These are phyloP conservation scores for Thaumetopoea pityocampa DNA, from an alignment of 1,140 invertebrate species.

Conservation along the genomic window DNA sequence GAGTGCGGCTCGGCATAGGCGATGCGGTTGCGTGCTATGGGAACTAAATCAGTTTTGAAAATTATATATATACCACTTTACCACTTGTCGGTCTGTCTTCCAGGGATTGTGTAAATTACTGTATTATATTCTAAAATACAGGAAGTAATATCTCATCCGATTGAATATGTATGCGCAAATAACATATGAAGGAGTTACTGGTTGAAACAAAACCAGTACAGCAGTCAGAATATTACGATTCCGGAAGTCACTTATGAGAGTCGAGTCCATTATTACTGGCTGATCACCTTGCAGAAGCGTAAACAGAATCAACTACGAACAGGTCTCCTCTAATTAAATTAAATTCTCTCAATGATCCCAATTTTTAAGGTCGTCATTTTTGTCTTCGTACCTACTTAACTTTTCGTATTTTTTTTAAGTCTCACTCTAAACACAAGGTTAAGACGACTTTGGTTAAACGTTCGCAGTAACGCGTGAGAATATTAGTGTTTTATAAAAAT, in stretches of 20 bases:
- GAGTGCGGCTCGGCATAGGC: slow-evolving; percentile 43
- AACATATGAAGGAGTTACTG: no score
- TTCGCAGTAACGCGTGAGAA: slow-evolving; percentile 57
- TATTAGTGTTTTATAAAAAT: slow-evolving; percentile 44
- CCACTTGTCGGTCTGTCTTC: slow-evolving; percentile 12
- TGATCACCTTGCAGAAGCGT: slow-evolving; percentile 27
- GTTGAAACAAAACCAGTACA: no score
- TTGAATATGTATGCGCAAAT: no score
- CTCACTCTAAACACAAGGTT: slow-evolving; percentile 35
- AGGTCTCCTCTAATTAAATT: slow-evolving; percentile 22
- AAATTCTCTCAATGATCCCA: slow-evolving; percentile 28
- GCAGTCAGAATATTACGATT: no score
- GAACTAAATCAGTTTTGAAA: slow-evolving; percentile 60
- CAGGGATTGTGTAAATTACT: slow-evolving; percentile 12
- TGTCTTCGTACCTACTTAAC: slow-evolving; percentile 8
- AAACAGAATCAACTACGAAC: slow-evolving; percentile 36
- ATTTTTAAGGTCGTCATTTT: slow-evolving; percentile 29
- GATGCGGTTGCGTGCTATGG: slow-evolving; percentile 56
- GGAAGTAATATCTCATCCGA: background rate
- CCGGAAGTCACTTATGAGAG: slow-evolving; percentile 7
- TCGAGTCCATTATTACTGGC: slow-evolving; percentile 14
- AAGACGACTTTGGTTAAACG: slow-evolving; percentile 30
- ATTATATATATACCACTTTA: slow-evolving; percentile 33
- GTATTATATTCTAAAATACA: slow-evolving; percentile 3
- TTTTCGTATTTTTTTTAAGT: slow-evolving; percentile 21